Evolutionary conservation across 2,888 invertebrate species (phyloP), one percentile per base, ranked within the genome.

Genomic region (Chirona hameri): DNA sequence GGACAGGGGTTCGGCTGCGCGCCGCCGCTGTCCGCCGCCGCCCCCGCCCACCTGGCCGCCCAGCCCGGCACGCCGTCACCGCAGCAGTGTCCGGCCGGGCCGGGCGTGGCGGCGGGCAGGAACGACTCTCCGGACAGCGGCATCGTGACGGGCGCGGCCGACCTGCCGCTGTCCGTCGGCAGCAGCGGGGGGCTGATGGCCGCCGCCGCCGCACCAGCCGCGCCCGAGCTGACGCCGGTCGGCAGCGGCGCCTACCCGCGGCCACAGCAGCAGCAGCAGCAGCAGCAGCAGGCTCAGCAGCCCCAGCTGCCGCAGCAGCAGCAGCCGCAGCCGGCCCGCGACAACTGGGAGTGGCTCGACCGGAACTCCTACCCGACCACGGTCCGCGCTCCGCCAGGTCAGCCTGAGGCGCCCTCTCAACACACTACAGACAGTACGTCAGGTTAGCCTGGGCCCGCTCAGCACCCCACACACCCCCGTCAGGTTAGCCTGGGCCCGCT

Each of bases 41-140:
- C 76, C 39, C 14, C 76, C 10, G 31, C 39, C 21, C 76, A 39
- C 39, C 76, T 46, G 76, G 21, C 76, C 24, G 46, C 76, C 18
- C 76, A 76, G 76, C 76, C 76, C 39, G 76, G 76, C 39, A 76
- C 76, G 39, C 76, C 76, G 24, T 39, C 39, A 12, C 76, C 76
- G 24, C 76, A 76, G 76, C 76, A 76, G 46, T 76, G 76, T 10
- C 39, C 18, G 39, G 39, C 21, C 76, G 76, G 21, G 27, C 27
- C 46, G 24, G 39, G 24, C 24, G 27, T 14, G 21, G 15, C 69
- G 15, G 76, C 76, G 24, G 76, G 76, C 12, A 5, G 76, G 21
- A 76, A 76, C 46, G 76, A 76, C 46, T 76, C 76, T 39, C 76
- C 76, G 39, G 76, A 76, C 76, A 76, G 76, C 76, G 76, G 76